Evolutionary conservation across 1,140 invertebrate genomes (phyloP).

Genomic region (Drosophila melanica): DNA sequence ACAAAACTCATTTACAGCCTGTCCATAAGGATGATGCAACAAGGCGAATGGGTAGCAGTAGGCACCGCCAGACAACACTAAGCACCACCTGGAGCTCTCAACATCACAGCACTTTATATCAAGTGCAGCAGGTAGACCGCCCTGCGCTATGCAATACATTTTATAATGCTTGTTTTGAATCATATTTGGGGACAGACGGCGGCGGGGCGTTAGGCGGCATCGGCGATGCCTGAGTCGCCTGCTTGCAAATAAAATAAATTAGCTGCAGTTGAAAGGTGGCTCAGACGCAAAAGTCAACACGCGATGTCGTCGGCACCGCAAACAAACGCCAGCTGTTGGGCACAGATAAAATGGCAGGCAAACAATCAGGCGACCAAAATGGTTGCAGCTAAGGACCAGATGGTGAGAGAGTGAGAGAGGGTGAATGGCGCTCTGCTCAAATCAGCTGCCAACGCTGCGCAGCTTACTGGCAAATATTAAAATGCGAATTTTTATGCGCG

Average conservation of each 20-base stretch:
- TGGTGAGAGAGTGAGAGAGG: background rate
- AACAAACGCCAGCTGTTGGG: constrained; percentile 79
- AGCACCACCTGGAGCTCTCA: constrained; percentile 21
- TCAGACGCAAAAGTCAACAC: constrained; percentile 80
- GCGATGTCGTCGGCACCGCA: constrained; percentile 77
- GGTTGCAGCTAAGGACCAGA: background rate
- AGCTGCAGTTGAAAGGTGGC: constrained; percentile 81
- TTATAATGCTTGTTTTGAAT: constrained; percentile 82
- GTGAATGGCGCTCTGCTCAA: constrained; percentile 44
- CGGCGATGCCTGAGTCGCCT: constrained; percentile 29
- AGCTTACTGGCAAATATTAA: constrained; percentile 81
- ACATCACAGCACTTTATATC: constrained; percentile 63
- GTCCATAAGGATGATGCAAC: constrained; percentile 60
- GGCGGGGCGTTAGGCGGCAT: too few species aligned
- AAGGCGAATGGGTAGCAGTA: constrained; percentile 29
- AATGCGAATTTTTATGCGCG: constrained; percentile 80
- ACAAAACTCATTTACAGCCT: constrained; percentile 68
- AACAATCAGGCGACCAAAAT: constrained; percentile 54
- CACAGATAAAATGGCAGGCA: constrained; percentile 77
- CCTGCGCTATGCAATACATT: constrained; percentile 59
- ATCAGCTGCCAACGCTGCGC: constrained; percentile 72
- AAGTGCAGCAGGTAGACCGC: constrained; percentile 49
- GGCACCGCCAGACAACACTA: background rate
- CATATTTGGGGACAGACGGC: constrained; percentile 53
- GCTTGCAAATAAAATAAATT: constrained; percentile 82